Base-by-base conservation (phyloP, 1,140 invertebrate genomes). In the Hestina assimilis region DNA sequence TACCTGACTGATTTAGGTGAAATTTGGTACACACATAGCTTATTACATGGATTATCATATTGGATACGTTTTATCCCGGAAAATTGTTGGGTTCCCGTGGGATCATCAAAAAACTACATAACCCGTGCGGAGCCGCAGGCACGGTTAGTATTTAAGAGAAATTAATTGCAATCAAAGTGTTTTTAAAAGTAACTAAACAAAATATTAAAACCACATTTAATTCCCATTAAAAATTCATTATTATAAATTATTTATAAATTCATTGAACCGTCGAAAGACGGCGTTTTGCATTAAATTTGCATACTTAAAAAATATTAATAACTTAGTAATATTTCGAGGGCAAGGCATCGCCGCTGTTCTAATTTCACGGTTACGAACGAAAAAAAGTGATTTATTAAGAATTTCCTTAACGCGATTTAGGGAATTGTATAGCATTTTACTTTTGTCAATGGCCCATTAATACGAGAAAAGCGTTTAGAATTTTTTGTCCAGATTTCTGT, bases 251-350 rank as follows among this genome's bases (percentile, higher is more conserved):
- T 48, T 48, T 48, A 48, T 48, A 35, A 33, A 48, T 35, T 48
- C 46, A 48, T 35, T 20, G 19, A 23, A 35, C 19, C 46, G 29
- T 23, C 31, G 19, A 6, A 48, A 48, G 46, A 48, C 24, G 46
- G 29, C 46, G 46, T 31, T 48, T 48, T 23, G 35, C 46, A 48
- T 48, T 7, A 48, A 48, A 48, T 48, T 48, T 48, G 46, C 29
- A 48, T 48, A 48, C 46, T 48, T 48, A 35, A 11, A 48, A 48
- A 48, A 48, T 17, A 48, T 35, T 48, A 48, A 48, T 48, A 35
- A 15, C 46, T 20, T 11, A 23, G 19, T 28, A 48, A 48, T 48
- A 48, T 38, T n/a, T 35, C 4, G 46, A 12, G 19, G 29, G 17
- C 46, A 12, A 35, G 8, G 9, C 23, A 23, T 7, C 3, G 29